Conservation (phyloP, 2,888 invertebrate genomes). For the Erynnis tages region DNA sequence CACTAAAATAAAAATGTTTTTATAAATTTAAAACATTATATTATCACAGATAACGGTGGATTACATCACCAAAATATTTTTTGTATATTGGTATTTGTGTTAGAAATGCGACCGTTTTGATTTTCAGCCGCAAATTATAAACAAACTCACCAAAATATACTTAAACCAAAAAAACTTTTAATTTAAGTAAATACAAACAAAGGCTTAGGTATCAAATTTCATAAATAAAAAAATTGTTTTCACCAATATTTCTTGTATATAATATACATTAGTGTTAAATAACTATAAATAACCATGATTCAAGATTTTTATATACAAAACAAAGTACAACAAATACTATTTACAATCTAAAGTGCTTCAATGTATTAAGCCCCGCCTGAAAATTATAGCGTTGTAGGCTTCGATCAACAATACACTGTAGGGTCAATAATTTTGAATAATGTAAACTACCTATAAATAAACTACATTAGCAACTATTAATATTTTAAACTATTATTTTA, state of each 20-base stretch:
- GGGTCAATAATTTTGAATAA: no score
- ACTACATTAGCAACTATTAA: no score
- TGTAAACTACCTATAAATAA: no score
- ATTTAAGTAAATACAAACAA: no score
- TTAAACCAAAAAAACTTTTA: conserved; percentile 54
- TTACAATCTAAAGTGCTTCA: conserved; percentile 48
- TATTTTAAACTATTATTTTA: no score
- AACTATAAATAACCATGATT: conserved; percentile 66
- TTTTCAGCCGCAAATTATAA: conserved; percentile 63
- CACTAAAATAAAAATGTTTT: no score
- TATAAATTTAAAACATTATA: no score
- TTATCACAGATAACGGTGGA: conserved; percentile 64
- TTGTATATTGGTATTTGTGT: conserved; percentile 24
- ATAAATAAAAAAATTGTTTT: no score
- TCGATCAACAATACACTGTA: no score
- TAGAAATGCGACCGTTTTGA: conserved; percentile 55
- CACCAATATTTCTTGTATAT: no score
- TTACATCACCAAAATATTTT: conserved; percentile 27
- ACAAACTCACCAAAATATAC: conserved; percentile 70
- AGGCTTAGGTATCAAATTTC: no score
- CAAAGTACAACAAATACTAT: conserved; percentile 61
- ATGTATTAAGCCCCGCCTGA: conserved; percentile 41
- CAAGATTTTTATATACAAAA: conserved; percentile 53
- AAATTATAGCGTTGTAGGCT: no score
- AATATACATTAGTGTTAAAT: conserved; percentile 7